Base-by-base conservation (phyloP, 2,888 invertebrate species). In the Diplazon laetatorius region DNA sequence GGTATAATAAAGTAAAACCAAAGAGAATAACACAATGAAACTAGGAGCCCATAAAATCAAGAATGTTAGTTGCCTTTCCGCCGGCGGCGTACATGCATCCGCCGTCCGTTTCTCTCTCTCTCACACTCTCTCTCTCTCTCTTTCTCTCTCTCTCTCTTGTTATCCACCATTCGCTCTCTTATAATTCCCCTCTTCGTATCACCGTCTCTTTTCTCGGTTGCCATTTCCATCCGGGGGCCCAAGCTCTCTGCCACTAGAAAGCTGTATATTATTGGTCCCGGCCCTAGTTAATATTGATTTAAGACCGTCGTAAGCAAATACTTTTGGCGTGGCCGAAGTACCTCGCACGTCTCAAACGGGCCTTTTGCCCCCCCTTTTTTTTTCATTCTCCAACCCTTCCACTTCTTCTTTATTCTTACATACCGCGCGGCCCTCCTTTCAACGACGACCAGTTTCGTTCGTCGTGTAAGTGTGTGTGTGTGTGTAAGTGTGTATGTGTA, bases 1-100 rank as follows among this genome's bases (percentile, higher is more conserved):
- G 78, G 80, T 80, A 81, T 78, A 82, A 83, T 84, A 82, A 84
- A 84, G 82, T 80, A 78, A 80, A 77, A 82, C 79, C 80, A 83
- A 83, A 83, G 80, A 80, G 81, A 82, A 76, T 59, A 83, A 79
- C 80, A 84, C 80, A 84, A 84, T 84, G 81, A 81, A 80, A 84
- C 84, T 84, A 83, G 84, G 80, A 82, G 83, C 81, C 80, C 84
- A 84, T 84, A 84, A 84, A 84, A 84, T 83, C 83, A 84, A 84
- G 84, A 84, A 84, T 84, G 84, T 84, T 84, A 84, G 84, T 84
- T 84, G 84, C 83, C 84, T 84, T 81, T 80, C 78, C 81, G 83
- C 84, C 82, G 81, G 78, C 80, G 82, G 82, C 82, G 78, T 80
- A 81, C 78, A 81, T 78, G 76, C 78, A 80, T 72, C 76, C 70